Base-by-base conservation (phyloP, 2,888 invertebrate genomes). In the Rotaria sp. region DNA sequence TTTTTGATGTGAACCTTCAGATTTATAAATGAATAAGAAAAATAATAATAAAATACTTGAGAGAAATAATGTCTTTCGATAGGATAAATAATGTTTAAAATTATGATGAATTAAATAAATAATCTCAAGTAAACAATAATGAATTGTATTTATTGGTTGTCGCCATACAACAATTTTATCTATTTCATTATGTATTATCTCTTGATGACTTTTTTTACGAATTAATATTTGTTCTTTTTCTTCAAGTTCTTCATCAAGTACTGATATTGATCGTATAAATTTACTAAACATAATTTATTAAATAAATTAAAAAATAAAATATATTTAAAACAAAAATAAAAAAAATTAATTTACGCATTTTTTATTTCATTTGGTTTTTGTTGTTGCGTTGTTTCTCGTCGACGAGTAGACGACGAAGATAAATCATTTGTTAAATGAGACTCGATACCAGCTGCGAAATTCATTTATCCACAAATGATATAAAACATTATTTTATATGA, bases 101-200 rank as follows among this genome's bases (percentile, higher is more conserved):
- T 74, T 85, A 85, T 74, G 75, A 52, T 75, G 50, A 35, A 80
- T 24, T 8, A 86, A 13, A 52, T 86, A 85, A 21, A 85, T 41
- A n/a, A 85, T 26, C 24, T 86, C 86, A 35, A 80, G 85, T 38
- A 85, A 1, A 86, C 74, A 86, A 85, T 57, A 86, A 21, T 85
- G 67, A 1, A 75, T 15, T 38, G 86, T 86, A 57, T 41, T 57
- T n/a, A 86, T 30, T 5, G 86, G 86, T 45, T 75, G 86, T 26
- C 86, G 50, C 86, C 86, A 86, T 26, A 86, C 8, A 15, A 86
- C 86, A 48, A 45, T 59, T 38, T 86, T 86, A 15, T 80, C 74
- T 85, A 75, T 50, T 85, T 86, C 86, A n/a, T 80, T 26, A 80
- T 45, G 80, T 24, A 80, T n/a, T 45, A 80, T 80, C 45, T 80